phyloP scores from a whole-genome alignment of 2,888 invertebrate species.

The Eretmocerus hayati region DNA sequence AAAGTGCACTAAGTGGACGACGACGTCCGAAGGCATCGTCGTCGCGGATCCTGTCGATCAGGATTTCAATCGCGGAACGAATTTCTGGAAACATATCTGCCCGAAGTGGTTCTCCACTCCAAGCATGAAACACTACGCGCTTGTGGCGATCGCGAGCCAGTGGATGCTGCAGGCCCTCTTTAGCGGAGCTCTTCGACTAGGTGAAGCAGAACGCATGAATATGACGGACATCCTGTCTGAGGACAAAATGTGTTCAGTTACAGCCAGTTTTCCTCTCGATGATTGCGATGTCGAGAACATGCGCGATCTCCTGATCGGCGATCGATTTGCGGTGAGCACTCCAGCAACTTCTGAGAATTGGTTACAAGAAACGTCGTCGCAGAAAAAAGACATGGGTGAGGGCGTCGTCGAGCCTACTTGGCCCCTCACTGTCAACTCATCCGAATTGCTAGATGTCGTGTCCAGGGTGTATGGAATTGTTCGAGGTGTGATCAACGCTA shows the following conservation, averaged over 20 bases:
- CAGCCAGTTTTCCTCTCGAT: conserved; percentile 32
- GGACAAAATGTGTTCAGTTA: conserved; percentile 28
- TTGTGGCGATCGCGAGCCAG: conserved; percentile 30
- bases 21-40: background rate
- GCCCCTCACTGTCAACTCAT: conserved; percentile 17
- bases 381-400: conserved; percentile 25
- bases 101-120: conserved; percentile 11
- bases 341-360: too few relatives aligned
- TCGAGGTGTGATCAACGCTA: too few relatives aligned
- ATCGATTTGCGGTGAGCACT: background rate
- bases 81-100: background rate
- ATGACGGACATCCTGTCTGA: conserved; percentile 10
- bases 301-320: conserved; percentile 5
- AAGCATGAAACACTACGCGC: conserved; percentile 12
- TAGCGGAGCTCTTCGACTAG: conserved; percentile 27
- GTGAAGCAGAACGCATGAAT: conserved; percentile 22
- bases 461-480: conserved; percentile 31
- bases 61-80: background rate
- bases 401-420: conserved; percentile 18
- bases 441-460: conserved; percentile 28
- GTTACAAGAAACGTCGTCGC: too few relatives aligned
- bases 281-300: conserved; percentile 21
- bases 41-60: background rate
- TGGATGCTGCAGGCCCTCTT: conserved; percentile 38
- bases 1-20: background rate